Base-by-base conservation (phyloP, 2,888 invertebrate genomes). In the Maniola hyperantus region DNA sequence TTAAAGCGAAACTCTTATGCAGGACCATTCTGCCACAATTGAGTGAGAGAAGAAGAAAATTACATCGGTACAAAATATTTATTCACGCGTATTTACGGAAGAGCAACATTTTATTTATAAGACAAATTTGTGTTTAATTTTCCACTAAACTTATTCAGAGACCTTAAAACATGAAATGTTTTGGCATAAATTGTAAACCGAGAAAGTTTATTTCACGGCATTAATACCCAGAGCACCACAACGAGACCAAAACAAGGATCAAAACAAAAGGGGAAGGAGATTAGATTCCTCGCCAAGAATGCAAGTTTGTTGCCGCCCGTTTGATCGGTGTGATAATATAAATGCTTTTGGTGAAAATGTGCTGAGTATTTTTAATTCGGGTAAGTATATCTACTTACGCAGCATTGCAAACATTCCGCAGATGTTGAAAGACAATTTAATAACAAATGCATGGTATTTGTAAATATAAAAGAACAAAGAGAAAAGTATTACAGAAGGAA, bases 301-400 rank as follows among this genome's bases (percentile, higher is more conserved):
- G 54, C 53, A 58, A 64, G 65, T 59, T 67, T 51, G 42, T 57
- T 64, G 46, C 55, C 54, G 44, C 33, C 64, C 62, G 53, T 70
- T 71, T 71, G 66, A 68, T 71, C 66, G 63, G 59, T 60, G 63
- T 60, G 63, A 64, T 69, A 68, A 67, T 64, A 61, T 67, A 70
- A 72, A 72, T 72, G 60, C 63, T 65, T 70, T 64, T 57, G 55
- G 33, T 46, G 60, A 64, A 70, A 70, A 68, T 68, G 63, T 65
- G 68, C 68, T 5, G 64, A 60, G 53, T 65, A 67, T 69, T 68
- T 66, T 70, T 70, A 68, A 68, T 70, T 48, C 36, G 36, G 36
- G 55, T 55, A 66, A n/a, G n/a, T n/a, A n/a, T n/a, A n/a, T n/a
- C n/a, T 69, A 63, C 59, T 65, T 63, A 50, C 42, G 57, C 15